These are phyloP conservation scores for Erinaceus europaeus DNA, from an alignment of 2,113 vertebrate species.

Conservation along the genomic window DNA sequence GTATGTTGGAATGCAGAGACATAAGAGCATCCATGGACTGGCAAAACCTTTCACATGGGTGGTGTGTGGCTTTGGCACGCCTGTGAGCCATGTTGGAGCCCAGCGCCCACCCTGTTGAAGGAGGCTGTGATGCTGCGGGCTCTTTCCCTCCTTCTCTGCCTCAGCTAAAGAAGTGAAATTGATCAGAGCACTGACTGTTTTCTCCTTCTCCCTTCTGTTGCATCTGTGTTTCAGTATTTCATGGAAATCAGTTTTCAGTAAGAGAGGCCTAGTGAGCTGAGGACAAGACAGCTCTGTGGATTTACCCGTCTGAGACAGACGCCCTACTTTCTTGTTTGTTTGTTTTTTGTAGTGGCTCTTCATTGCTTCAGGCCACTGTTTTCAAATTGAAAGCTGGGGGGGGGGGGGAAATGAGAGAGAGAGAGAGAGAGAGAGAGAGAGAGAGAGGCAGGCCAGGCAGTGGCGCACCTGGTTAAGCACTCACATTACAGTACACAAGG, in stretches of 20 bases:
- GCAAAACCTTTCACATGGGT: neutral
- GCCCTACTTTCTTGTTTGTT: neutral
- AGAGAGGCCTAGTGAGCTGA: neutral
- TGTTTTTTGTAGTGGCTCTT: neutral
- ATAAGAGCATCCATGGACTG: neutral
- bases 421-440: neutral
- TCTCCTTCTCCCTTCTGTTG: neutral
- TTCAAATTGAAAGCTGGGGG: neutral
- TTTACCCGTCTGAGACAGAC: neutral
- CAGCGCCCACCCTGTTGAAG: no score
- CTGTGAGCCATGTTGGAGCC: no score
- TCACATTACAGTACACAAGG: no score
- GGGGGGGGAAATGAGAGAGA: neutral
- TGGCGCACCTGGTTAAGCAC: no score
- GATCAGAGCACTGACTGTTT: no score
- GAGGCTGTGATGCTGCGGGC: no score
- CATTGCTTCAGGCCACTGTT: neutral
- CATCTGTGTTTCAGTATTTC: neutral
- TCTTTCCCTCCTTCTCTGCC: no score
- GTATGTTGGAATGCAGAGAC: neutral
- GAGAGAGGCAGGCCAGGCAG: neutral
- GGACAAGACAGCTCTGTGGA: neutral
- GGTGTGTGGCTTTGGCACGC: no score
- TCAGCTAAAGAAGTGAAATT: no score
- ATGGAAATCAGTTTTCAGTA: neutral